phyloP scores from a whole-genome alignment of 2,888 invertebrate genomes.

The Hyles lineata region DNA sequence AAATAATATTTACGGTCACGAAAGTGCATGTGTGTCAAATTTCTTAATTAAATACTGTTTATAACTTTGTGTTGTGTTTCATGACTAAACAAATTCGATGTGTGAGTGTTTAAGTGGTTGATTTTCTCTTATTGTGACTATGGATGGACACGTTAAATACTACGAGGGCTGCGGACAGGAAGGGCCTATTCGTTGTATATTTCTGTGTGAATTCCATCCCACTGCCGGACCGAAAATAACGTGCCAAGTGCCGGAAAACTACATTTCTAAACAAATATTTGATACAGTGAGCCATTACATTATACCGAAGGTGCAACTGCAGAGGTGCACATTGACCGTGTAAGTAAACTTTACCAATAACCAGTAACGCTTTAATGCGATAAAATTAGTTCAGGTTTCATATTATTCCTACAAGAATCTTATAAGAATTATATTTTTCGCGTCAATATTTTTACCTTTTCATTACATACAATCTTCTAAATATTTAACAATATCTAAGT shows the following conservation, averaged over 20 bases:
- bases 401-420: background rate
- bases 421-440: background rate
- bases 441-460: background rate
- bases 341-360: constrained; percentile 75
- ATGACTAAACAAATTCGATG: constrained; percentile 38
- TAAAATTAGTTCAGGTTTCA: background rate
- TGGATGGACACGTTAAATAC: constrained; percentile 79
- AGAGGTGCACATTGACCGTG: constrained; percentile 91
- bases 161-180: constrained; percentile 87
- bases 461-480: background rate
- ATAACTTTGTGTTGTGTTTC: constrained; percentile 31
- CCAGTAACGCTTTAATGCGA: background rate
- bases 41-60: constrained; percentile 35
- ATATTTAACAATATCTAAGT: background rate
- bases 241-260: constrained; percentile 92
- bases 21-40: constrained; percentile 47
- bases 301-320: constrained; percentile 92
- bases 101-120: background rate
- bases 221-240: constrained; percentile 91
- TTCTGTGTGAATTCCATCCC: constrained; percentile 91
- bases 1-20: constrained; percentile 54
- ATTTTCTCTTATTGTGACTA: constrained; percentile 52
- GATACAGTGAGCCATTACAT: constrained; percentile 93
- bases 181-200: constrained; percentile 90
- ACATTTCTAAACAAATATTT: constrained; percentile 92